Evolutionary conservation across 2,888 invertebrate species (phyloP), one percentile per base, ranked within the genome.

Genomic region (Drosophila basisetae): DNA sequence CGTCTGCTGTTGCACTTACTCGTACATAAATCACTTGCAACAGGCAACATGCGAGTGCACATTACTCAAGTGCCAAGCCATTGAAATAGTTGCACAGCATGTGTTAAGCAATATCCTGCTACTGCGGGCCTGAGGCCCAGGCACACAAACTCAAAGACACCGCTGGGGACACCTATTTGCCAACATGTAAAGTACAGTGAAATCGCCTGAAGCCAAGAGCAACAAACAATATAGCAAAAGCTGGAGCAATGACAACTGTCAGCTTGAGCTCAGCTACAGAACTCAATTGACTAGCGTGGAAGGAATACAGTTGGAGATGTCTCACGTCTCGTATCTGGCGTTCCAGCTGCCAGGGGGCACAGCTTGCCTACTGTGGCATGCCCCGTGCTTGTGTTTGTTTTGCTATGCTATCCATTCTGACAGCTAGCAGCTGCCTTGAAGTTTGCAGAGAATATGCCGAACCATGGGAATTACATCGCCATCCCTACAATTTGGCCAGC

Each of bases 391-490:
- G 43, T 60, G 60, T 73, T 63, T 80, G 64, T 64, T 73, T 76
- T 76, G 56, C 52, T 30, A n/a, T 60, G 28, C 68, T 75, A 72
- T 76, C 78, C 76, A 82, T 80, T 83, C 64, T 81, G 87, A 89
- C 86, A 86, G 86, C 72, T 86, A 87, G 85, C 85, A 86, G 89
- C 89, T 85, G 82, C 86, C 89, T 84, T 82, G 77, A 89, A 86
- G 86, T 78, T 73, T 78, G 68, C 68, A 72, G 73, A 69, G 76
- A 76, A 86, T 71, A 76, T 79, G 79, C 83, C 76, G 69, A 67
- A 80, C 73, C 73, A 66, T 55, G 87, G 88, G 87, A 87, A 75
- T 82, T 71, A 53, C 82, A 78, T 84, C 71, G 82, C 82, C 83
- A 87, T 84, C 83, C 83, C 70, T 69, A 76, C 82, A 83, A 82